A percentile compares a stretch with the other conserved stretches of the same genome.
Conservation (phyloP, 1,140 invertebrate species). For the Halesus radiatus region DNA sequence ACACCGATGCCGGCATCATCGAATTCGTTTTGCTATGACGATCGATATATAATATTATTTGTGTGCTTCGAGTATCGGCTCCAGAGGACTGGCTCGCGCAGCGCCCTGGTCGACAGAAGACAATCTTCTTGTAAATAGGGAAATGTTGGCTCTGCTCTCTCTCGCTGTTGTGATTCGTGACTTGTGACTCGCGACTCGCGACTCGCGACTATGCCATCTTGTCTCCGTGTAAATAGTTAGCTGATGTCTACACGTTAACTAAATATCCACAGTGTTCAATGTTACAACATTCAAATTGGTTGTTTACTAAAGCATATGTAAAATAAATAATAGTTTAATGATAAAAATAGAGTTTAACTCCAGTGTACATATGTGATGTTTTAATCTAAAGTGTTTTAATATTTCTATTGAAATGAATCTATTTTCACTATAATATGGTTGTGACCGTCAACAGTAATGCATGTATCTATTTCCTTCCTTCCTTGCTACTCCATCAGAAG, state of each 20-base stretch:
- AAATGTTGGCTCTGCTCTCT: not conserved
- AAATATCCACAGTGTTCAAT: constrained; percentile 52
- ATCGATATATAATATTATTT: constrained; percentile 30
- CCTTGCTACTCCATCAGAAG: not conserved
- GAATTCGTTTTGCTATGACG: not conserved
- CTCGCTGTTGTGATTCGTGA: not conserved
- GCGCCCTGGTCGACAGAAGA: not conserved
- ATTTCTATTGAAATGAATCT: constrained; percentile 47
- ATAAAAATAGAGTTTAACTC: not conserved
- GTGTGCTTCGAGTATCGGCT: constrained; percentile 42
- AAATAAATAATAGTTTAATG: constrained; percentile 24
- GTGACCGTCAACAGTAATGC: constrained; percentile 48
- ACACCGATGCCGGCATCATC: constrained; percentile 4
- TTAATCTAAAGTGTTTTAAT: constrained; percentile 40
- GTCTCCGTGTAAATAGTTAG: too few species aligned
- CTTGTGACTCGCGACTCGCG: too few species aligned
- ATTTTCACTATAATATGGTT: constrained; percentile 56
- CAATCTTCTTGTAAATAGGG: not conserved
- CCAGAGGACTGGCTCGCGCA: not conserved
- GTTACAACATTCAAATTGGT: constrained; percentile 38
- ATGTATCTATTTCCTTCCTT: constrained; percentile 31
- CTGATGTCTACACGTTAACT: too few species aligned
- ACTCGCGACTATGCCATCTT: too few species aligned
- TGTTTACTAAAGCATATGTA: constrained; percentile 44
- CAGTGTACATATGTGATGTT: constrained; percentile 51